Percentiles rank a stretch among this genome's conserved stretches.
Conservation (phyloP, 1,140 invertebrate species). For the Cataglyphis hispanica region DNA sequence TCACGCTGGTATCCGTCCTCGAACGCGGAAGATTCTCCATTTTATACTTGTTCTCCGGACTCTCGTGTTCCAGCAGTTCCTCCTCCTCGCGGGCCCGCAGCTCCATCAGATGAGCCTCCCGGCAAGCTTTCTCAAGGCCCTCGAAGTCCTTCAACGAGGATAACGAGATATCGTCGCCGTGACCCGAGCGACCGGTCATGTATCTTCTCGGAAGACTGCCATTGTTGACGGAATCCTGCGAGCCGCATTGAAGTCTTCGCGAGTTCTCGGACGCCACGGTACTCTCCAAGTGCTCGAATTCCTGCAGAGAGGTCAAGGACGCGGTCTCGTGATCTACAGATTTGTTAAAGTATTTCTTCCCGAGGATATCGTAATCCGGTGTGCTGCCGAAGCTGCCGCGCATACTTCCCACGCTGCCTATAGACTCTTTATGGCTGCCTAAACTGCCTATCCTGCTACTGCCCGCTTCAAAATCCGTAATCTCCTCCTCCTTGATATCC, state of each 20-base stretch:
- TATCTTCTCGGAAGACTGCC: constrained; percentile 91
- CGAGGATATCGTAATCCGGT: constrained; percentile 94
- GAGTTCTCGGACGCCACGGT: constrained; percentile 90
- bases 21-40: constrained; percentile 81
- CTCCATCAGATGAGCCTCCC: constrained; percentile 93
- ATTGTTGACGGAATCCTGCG: constrained; percentile 92
- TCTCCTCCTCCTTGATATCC: constrained; percentile 96
- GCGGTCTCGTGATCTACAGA: constrained; percentile 95
- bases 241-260: constrained; percentile 88
- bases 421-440: constrained; percentile 93
- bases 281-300: constrained; percentile 96
- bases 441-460: constrained; percentile 92
- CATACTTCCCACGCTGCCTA: constrained; percentile 92
- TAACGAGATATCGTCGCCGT: constrained; percentile 96
- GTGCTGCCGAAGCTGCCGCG: constrained; percentile 93
- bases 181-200: constrained; percentile 89
- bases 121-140: constrained; percentile 95
- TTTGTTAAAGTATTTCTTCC: constrained; percentile 92
- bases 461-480: constrained; percentile 93
- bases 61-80: constrained; percentile 92
- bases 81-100: constrained; percentile 95
- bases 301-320: constrained; percentile 96
- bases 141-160: constrained; percentile 98
- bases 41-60: constrained; percentile 88
- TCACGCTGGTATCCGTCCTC: constrained; percentile 76